These are phyloP conservation scores for Clitarchus hookeri DNA, from an alignment of 2,888 invertebrate species.

Conservation along the genomic window DNA sequence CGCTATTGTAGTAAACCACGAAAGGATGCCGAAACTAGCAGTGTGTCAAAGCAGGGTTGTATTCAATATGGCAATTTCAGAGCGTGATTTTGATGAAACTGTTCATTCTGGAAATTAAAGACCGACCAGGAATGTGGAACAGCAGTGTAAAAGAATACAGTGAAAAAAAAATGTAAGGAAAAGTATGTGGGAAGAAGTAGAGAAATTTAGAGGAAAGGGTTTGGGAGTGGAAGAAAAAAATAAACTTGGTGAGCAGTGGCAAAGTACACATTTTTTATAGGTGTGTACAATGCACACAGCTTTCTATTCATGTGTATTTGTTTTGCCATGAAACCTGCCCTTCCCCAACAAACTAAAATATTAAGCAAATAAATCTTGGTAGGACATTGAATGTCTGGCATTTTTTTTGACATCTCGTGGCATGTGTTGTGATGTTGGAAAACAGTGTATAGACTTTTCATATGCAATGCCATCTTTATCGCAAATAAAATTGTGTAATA, in stretches of 20 bases:
- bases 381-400: no score
- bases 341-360: no score
- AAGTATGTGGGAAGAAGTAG: background rate
- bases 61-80: background rate
- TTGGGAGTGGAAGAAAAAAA: background rate
- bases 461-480: background rate
- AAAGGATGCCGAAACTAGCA: background rate
- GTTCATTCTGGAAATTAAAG: background rate
- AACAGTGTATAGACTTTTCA: background rate
- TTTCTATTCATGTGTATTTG: no score
- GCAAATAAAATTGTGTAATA: background rate
- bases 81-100: background rate
- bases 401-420: no score
- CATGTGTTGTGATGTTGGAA: no score
- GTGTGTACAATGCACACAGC: no score
- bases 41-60: background rate
- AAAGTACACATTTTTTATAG: background rate
- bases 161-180: background rate
- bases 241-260: background rate
- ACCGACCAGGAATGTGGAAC: background rate
- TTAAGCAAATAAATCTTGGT: no score
- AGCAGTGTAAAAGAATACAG: background rate
- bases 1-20: no score
- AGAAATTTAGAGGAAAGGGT: background rate
- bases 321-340: no score